Evolutionary conservation across 2,888 invertebrate species (phyloP).

Genomic region (Eubasilissa splendida): DNA sequence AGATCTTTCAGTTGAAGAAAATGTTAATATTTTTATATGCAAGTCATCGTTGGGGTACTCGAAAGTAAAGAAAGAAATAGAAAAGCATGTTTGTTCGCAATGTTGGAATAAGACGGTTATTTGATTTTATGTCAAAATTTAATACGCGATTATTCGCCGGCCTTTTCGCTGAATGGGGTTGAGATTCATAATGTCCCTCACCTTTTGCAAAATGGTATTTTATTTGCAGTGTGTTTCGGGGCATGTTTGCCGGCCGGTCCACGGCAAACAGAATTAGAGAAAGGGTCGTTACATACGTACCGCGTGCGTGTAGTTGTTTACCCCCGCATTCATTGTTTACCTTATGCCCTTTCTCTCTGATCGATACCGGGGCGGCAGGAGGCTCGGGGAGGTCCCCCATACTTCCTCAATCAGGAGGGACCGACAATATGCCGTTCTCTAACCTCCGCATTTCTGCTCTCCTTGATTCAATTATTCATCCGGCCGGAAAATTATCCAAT

Average conservation of each 20-base stretch:
- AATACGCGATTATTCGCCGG: conserved; percentile 33
- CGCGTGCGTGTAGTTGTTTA: conserved; percentile 58
- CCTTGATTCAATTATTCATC: conserved; percentile 59
- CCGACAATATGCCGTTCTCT: conserved; percentile 46
- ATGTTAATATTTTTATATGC: neutral
- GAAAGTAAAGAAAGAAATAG: conserved; percentile 12
- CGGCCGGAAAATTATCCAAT: conserved; percentile 59
- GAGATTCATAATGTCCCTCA: conserved; percentile 41
- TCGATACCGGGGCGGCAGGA: conserved; percentile 55
- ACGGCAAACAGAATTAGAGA: conserved; percentile 59
- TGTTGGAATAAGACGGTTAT: conserved; percentile 28
- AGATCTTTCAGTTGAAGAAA: too few relatives aligned
- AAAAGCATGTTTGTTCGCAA: conserved; percentile 14
- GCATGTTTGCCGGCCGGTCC: conserved; percentile 58
- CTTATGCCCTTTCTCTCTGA: conserved; percentile 59
- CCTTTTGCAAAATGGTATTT: conserved; percentile 58
- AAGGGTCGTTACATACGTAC: conserved; percentile 55
- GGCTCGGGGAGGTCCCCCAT: conserved; percentile 45
- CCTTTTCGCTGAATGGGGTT: conserved; percentile 27
- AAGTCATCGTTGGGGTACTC: neutral
- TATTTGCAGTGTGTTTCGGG: conserved; percentile 57
- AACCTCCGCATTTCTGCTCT: conserved; percentile 50
- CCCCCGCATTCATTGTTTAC: conserved; percentile 59
- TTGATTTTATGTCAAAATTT: conserved; percentile 31
- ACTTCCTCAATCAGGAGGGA: conserved; percentile 57